Base-by-base conservation (phyloP, 2,797 vertebrate species). In the Allobates femoralis region DNA sequence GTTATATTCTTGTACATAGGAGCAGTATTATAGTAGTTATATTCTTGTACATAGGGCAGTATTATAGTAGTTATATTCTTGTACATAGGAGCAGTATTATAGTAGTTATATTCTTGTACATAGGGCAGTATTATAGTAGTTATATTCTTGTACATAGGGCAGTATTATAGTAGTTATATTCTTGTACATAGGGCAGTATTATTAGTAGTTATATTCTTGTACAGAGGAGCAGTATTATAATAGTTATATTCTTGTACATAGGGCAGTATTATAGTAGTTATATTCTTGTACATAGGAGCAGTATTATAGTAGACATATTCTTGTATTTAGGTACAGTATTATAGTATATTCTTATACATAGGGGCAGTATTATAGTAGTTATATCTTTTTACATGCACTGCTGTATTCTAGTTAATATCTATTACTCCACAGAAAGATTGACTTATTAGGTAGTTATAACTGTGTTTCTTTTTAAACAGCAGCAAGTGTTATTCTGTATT, bases 51-150 rank as follows among this genome's bases (percentile, higher is more conserved):
- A 64, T 64, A 64, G 62, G 62, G 55, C 55, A 58, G 55, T 58
- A 58, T 58, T 58, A 58, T 58, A 58, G 55, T 58, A 58, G 55
- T 58, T 58, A 58, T 58, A 58, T 58, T 58, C 55, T 58, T 23
- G 19, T 58, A 58, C 5, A 58, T 58, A n/a, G n/a, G n/a, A n/a
- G 62, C 26, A 64, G 62, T 64, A 64, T 64, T 64, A 30, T 64
- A 64, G 62, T 64, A 64, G 62, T 64, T 64, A 64, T 64, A 64
- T 64, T 64, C 62, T 64, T 64, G 62, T 30, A 64, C 14, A 64
- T 64, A 64, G 12, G 60, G 62, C 26, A 64, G 62, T 64, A 64
- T 64, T 30, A 64, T 64, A 30, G 26, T 64, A 64, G 62, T 28
- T 30, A 64, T 64, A 64, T 64, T 30, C 62, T 64, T 64, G 62